Conservation (phyloP, 2,113 vertebrate species). For the Aldabrachelys gigantea region DNA sequence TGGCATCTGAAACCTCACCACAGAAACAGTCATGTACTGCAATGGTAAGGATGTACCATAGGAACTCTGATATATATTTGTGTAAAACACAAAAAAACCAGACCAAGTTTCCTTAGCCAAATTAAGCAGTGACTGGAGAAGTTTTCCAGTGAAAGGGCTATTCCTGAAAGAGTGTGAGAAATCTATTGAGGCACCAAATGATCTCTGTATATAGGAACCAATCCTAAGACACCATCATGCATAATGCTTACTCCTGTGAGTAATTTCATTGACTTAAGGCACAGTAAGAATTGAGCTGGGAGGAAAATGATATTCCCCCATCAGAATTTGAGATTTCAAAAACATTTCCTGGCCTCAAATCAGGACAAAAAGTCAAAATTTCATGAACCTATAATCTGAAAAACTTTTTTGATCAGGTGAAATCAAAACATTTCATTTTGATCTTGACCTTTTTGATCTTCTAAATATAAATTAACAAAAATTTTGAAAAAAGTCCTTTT, state of each 20-base stretch:
- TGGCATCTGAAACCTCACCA: neutral
- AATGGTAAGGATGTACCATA: neutral
- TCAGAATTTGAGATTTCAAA: neutral
- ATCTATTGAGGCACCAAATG: neutral
- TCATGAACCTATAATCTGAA: neutral
- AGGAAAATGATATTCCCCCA: neutral
- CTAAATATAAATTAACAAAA: neutral
- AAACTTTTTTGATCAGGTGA: neutral
- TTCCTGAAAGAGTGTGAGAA: neutral
- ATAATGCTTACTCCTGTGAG: neutral
- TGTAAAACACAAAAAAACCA: neutral
- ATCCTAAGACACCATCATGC: neutral
- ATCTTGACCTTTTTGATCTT: neutral
- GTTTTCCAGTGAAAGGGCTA: neutral
- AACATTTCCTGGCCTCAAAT: neutral
- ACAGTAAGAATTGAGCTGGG: neutral
- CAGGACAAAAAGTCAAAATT: neutral
- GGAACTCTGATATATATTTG: neutral
- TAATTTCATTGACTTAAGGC: neutral
- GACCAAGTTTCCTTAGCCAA: neutral
- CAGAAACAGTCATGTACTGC: neutral
- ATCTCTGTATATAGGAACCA: neutral
- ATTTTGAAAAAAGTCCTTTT: neutral
- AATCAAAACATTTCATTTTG: neutral
- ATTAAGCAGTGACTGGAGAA: neutral